phyloP scores from a whole-genome alignment of 2,888 invertebrate species.

The Tenthredo notha region DNA sequence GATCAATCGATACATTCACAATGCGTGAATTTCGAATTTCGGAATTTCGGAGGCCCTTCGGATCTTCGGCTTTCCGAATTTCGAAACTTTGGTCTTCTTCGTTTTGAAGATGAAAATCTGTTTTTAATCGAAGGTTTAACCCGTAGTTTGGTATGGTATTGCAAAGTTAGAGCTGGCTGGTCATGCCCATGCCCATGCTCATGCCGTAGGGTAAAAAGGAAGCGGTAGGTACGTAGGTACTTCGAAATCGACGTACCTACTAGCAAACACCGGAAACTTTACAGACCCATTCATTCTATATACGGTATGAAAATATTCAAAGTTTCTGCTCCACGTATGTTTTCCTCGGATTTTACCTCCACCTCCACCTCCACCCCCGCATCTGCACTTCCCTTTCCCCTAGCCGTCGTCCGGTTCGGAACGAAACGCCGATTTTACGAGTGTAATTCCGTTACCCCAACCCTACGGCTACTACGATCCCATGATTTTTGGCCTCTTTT shows the following conservation, averaged over 20 bases:
- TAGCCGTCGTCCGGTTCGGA: slow-evolving; percentile 13
- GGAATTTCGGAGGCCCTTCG: too few species aligned
- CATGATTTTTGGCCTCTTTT: slow-evolving; percentile 45
- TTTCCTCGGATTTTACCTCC: slow-evolving; percentile 2
- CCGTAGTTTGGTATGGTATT: not conserved
- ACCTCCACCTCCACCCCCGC: not conserved
- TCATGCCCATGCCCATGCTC: not conserved
- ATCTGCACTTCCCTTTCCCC: not conserved
- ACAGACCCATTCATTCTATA: slow-evolving; percentile 59
- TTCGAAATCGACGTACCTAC: slow-evolving; percentile 44
- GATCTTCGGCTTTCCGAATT: too few species aligned
- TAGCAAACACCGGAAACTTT: slow-evolving; percentile 59
- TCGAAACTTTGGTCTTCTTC: too few species aligned
- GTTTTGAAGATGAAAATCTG: not conserved
- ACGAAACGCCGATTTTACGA: slow-evolving; percentile 47
- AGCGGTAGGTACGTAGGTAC: slow-evolving; percentile 18
- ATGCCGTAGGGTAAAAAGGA: slow-evolving; percentile 14
- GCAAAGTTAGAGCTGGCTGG: not conserved
- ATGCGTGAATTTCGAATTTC: too few species aligned
- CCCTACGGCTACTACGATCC: not conserved
- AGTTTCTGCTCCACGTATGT: slow-evolving; percentile 59
- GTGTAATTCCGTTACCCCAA: slow-evolving; percentile 44
- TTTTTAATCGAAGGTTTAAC: slow-evolving; percentile 29
- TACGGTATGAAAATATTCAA: slow-evolving; percentile 61
- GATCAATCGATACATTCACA: too few species aligned